Conservation (phyloP, 2,113 vertebrate genomes). For the Gnathonemus longibarbis region DNA sequence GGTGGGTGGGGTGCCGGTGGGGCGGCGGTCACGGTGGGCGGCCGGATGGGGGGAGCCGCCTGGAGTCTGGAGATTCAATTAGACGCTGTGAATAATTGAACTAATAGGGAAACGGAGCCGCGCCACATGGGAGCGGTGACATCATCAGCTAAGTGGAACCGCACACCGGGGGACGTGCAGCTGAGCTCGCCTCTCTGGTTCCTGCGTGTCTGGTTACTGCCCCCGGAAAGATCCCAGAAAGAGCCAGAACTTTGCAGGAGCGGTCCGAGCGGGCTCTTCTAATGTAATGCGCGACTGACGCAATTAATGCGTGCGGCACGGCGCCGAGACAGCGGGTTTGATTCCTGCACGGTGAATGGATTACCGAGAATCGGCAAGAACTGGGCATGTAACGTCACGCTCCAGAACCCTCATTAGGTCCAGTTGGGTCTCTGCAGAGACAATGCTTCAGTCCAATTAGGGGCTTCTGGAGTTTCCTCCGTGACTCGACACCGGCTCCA, state of each 20-base stretch:
- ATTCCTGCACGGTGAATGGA: not conserved
- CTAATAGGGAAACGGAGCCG: conserved; percentile 28
- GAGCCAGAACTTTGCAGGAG: not conserved
- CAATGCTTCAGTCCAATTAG: not conserved
- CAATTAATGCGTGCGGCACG: not conserved
- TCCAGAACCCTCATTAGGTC: not conserved
- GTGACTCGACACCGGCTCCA: not conserved
- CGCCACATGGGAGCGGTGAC: conserved; percentile 30
- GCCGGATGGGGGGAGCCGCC: conserved; percentile 50
- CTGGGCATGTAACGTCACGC: not conserved
- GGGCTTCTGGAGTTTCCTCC: not conserved
- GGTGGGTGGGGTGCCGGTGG: no score
- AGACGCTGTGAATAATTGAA: conserved; percentile 41
- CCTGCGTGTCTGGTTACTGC: conserved; percentile 25
- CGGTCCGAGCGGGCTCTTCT: not conserved
- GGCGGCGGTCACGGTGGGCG: not conserved
- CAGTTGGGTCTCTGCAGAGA: not conserved
- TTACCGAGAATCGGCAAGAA: not conserved
- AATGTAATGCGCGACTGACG: not conserved
- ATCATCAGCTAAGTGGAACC: conserved; percentile 31
- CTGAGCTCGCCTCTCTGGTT: conserved; percentile 14
- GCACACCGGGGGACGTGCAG: conserved; percentile 16
- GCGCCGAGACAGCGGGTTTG: not conserved
- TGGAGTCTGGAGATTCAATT: conserved; percentile 60
- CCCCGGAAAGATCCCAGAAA: not conserved